These are phyloP conservation scores for Camponotus floridanus DNA, from an alignment of 1,140 invertebrate genomes.

Conservation along the genomic window DNA sequence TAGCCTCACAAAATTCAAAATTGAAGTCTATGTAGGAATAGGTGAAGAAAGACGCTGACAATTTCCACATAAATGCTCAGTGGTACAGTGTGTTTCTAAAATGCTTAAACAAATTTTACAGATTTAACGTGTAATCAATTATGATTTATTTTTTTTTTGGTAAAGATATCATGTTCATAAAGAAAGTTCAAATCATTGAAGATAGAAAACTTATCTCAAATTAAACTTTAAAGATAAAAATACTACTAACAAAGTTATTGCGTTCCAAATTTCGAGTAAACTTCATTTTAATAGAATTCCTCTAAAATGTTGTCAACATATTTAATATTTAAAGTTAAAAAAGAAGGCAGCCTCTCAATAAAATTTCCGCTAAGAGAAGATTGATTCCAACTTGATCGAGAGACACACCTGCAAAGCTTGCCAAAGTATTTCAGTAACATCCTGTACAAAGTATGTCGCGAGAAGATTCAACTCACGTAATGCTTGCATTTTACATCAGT, in stretches of 20 bases:
- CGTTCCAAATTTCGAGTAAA: neutral
- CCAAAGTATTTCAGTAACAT: constrained; percentile 36
- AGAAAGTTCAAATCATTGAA: neutral
- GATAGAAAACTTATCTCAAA: neutral
- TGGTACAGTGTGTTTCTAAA: constrained; percentile 31
- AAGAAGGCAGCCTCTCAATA: neutral
- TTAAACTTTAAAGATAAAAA: neutral
- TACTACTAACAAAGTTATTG: neutral
- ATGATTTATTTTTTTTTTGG: neutral
- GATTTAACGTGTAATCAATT: neutral
- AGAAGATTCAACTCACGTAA: constrained; percentile 56
- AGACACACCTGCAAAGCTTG: neutral
- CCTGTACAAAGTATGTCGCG: constrained; percentile 5
- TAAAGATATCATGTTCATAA: constrained; percentile 17
- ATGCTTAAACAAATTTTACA: constrained; percentile 1
- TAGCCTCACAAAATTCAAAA: constrained; percentile 61
- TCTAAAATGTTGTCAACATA: neutral
- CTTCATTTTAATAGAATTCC: constrained; percentile 23
- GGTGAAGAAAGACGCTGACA: constrained; percentile 33
- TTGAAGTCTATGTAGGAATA: constrained; percentile 58
- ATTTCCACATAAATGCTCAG: constrained; percentile 7
- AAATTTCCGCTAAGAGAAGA: constrained; percentile 35
- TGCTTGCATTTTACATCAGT: constrained; percentile 55
- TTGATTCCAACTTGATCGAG: constrained; percentile 28
- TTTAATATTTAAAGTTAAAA: constrained; percentile 42